phyloP scores from a whole-genome alignment of 1,140 invertebrate genomes.

The Dreissena rostriformis region DNA sequence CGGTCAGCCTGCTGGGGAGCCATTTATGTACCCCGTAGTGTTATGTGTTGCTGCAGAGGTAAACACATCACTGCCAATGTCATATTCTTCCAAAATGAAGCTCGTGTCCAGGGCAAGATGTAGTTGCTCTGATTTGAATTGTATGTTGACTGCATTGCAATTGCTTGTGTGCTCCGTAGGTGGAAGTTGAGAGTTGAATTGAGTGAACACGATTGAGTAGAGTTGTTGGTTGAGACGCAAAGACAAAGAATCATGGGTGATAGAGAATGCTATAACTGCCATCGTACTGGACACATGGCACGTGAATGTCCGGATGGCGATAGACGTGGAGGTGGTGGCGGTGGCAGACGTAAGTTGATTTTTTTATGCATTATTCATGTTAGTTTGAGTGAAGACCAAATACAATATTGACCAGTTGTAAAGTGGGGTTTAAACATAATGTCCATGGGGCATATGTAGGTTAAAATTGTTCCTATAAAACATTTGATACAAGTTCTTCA shows the following conservation, averaged over 20 bases:
- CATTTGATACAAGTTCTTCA: too few relatives aligned
- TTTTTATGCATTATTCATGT: too few relatives aligned
- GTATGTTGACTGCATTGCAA: slow-evolving; percentile 18
- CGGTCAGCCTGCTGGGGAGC: too few relatives aligned
- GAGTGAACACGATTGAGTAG: slow-evolving; percentile 32
- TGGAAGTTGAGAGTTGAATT: slow-evolving; percentile 52
- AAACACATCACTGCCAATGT: slow-evolving; percentile 32
- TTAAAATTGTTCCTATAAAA: too few relatives aligned
- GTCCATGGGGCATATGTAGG: too few relatives aligned
- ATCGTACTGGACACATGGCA: slow-evolving; percentile 42
- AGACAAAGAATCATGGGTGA: slow-evolving; percentile 20
- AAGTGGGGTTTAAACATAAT: too few relatives aligned
- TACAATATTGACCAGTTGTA: too few relatives aligned
- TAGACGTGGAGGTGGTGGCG: slow-evolving; percentile 17
- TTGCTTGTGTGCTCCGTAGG: slow-evolving; percentile 55
- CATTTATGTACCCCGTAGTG: slow-evolving; percentile 18
- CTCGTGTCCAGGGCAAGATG: slow-evolving; percentile 48
- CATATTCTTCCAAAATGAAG: slow-evolving; percentile 47
- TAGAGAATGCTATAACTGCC: slow-evolving; percentile 50
- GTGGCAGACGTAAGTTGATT: slow-evolving; percentile 12
- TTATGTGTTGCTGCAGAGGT: slow-evolving; percentile 30
- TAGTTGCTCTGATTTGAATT: slow-evolving; percentile 16
- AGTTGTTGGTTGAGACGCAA: neutral
- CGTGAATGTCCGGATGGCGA: slow-evolving; percentile 39
- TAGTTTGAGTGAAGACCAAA: too few relatives aligned